Conservation (phyloP, 2,888 invertebrate genomes). For the Rotaria socialis region DNA sequence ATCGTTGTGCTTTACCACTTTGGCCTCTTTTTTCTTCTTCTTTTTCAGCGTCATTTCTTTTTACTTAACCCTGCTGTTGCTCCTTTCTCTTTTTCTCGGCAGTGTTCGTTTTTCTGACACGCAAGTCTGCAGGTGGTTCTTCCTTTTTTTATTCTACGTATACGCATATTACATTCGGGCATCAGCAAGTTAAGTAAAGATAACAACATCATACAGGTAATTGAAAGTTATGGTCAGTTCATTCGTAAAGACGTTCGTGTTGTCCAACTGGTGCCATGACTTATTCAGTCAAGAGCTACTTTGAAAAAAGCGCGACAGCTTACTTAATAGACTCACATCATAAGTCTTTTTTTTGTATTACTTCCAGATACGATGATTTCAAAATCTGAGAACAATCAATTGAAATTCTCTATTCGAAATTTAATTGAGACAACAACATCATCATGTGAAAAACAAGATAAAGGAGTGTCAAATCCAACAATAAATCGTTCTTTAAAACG, state of each 20-base stretch:
- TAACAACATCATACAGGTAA: slow-evolving; percentile 21
- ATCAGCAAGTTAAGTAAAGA: slow-evolving; percentile 8
- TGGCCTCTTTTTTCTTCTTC: background rate
- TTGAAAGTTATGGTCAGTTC: background rate
- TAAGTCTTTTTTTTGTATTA: background rate
- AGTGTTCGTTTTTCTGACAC: slow-evolving; percentile 5
- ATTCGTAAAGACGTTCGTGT: background rate
- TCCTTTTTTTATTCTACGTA: background rate
- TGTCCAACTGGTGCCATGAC: background rate
- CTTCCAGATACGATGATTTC: slow-evolving; percentile 10
- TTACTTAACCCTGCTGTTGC: slow-evolving; percentile 29
- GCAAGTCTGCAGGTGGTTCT: slow-evolving; percentile 25
- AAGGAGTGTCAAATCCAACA: background rate
- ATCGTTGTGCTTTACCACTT: background rate
- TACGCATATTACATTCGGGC: background rate
- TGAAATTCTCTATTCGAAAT: slow-evolving; percentile 31
- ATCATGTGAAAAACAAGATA: background rate
- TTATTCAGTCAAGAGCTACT: background rate
- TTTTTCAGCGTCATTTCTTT: background rate
- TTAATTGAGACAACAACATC: background rate
- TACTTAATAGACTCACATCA: background rate
- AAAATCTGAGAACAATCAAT: background rate
- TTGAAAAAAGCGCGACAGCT: background rate
- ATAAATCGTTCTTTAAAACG: slow-evolving; percentile 23
- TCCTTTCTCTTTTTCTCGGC: slow-evolving; percentile 16